Conservation (phyloP, 2,888 invertebrate species). For the Halocaridina rubra region DNA sequence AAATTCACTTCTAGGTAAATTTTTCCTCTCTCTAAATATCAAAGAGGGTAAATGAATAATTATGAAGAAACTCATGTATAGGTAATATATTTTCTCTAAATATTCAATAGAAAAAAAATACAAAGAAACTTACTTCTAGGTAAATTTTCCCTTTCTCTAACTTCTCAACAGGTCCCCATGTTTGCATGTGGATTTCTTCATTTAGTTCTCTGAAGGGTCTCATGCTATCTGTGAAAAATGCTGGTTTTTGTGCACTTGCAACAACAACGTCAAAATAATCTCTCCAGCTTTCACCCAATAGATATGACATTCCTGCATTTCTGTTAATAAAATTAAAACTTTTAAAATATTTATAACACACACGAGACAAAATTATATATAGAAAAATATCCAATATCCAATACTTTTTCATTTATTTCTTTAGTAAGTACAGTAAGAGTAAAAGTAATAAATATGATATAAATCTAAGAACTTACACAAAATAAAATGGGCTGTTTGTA, state of each 20-base stretch:
- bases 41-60: no score
- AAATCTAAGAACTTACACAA: constrained; percentile 80
- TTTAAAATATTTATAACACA: no score
- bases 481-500: constrained; percentile 95
- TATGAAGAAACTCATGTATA: no score
- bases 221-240: constrained; percentile 93
- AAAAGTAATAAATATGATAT: not conserved
- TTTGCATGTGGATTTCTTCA: constrained; percentile 81
- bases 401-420: no score
- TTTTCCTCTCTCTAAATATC: no score
- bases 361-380: no score
- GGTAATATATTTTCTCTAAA: no score
- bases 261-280: constrained; percentile 93
- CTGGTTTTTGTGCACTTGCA: constrained; percentile 94
- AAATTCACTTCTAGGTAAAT: no score
- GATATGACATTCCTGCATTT: constrained; percentile 89
- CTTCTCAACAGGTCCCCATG: constrained; percentile 90
- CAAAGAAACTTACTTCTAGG: constrained; percentile 78
- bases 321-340: constrained; percentile 73
- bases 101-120: not conserved
- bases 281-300: constrained; percentile 90
- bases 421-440: no score
- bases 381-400: no score
- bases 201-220: constrained; percentile 91
- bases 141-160: constrained; percentile 91